phyloP scores from a whole-genome alignment of 2,113 vertebrate genomes.

The Picathartes gymnocephalus region DNA sequence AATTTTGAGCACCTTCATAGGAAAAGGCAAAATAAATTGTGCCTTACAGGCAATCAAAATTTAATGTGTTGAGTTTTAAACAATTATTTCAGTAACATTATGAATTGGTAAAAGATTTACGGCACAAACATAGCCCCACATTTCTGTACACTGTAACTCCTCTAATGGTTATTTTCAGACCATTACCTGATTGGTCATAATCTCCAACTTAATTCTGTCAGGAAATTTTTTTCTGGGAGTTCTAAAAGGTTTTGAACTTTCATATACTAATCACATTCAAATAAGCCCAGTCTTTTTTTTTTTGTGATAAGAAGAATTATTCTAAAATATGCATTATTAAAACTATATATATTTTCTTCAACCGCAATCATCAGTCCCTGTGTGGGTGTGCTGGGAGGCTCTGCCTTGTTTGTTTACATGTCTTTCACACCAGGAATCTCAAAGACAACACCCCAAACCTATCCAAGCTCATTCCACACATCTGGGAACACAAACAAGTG shows the following conservation, averaged over 20 bases:
- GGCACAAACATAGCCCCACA: background rate
- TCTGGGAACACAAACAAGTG: background rate
- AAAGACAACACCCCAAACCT: background rate
- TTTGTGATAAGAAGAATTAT: background rate
- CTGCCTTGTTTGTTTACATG: background rate
- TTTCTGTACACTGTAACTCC: background rate
- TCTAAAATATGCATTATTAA: background rate
- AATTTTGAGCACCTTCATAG: background rate
- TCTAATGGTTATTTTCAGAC: background rate
- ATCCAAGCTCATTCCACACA: background rate
- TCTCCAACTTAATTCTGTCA: background rate
- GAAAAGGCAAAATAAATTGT: background rate
- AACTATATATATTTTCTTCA: background rate
- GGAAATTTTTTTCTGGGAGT: background rate
- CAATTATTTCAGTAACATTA: background rate
- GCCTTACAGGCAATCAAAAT: background rate
- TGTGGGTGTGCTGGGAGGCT: background rate
- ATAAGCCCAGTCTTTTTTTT: background rate
- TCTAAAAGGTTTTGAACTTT: background rate
- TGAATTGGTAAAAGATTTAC: background rate
- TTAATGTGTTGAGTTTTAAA: background rate
- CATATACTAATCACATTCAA: background rate
- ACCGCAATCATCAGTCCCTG: background rate
- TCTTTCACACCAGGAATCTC: background rate
- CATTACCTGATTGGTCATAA: background rate